These are phyloP conservation scores for Amblyjoppa fuscipennis DNA, from an alignment of 2,888 invertebrate genomes.

Conservation along the genomic window DNA sequence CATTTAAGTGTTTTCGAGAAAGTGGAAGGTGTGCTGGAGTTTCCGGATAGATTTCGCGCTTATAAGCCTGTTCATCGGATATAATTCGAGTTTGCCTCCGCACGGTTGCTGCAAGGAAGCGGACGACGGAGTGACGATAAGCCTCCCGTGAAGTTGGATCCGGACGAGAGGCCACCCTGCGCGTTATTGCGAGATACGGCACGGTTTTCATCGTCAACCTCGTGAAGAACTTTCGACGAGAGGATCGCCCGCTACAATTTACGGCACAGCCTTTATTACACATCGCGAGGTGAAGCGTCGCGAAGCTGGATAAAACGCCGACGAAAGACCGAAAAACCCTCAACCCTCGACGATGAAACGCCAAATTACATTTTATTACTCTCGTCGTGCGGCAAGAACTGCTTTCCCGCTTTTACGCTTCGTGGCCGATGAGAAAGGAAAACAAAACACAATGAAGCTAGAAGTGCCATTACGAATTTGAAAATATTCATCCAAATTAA, in stretches of 20 bases:
- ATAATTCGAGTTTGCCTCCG: conserved; percentile 16
- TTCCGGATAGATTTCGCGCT: conserved; percentile 9
- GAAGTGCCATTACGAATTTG: no score
- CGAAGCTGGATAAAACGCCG: conserved; percentile 1
- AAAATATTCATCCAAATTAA: no score
- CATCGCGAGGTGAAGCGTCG: not conserved
- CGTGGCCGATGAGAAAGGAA: no score
- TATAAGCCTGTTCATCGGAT: not conserved
- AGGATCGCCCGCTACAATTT: conserved; percentile 5
- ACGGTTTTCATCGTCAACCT: conserved; percentile 35
- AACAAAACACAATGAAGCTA: no score
- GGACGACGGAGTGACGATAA: conserved; percentile 5
- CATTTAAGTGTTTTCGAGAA: not conserved
- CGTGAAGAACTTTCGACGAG: conserved; percentile 34
- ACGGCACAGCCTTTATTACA: not conserved
- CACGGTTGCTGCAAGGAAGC: not conserved
- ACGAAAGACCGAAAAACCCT: not conserved
- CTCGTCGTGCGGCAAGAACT: not conserved
- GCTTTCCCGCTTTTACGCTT: no score
- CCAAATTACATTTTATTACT: conserved; percentile 3
- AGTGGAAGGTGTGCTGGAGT: not conserved
- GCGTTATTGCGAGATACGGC: conserved; percentile 45
- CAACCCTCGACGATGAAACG: not conserved
- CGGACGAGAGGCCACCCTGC: conserved; percentile 25
- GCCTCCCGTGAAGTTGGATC: conserved; percentile 14